Conservation (phyloP, 2,888 invertebrate species). For the Smittia aterrima region DNA sequence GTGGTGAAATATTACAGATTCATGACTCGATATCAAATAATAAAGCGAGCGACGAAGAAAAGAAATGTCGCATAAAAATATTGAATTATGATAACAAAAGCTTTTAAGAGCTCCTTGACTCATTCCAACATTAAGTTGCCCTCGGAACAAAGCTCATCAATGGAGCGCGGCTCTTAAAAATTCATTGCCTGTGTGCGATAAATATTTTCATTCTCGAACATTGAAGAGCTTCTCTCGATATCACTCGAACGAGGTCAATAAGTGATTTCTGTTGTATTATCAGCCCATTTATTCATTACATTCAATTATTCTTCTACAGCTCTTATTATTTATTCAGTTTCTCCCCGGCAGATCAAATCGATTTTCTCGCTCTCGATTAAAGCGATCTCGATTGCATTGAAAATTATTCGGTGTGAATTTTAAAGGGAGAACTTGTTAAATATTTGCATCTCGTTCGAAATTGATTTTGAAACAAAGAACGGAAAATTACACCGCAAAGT, state of each 20-base stretch:
- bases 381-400: not conserved
- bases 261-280: conserved; percentile 4
- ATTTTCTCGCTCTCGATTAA: not conserved
- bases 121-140: not conserved
- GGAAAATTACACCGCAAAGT: conserved; percentile 23
- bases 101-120: conserved; percentile 26
- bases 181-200: conserved; percentile 20
- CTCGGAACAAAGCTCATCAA: not conserved
- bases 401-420: too few relatives aligned
- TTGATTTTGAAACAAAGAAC: conserved; percentile 14
- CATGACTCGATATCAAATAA: not conserved
- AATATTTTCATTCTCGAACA: not conserved
- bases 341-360: not conserved
- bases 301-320: not conserved
- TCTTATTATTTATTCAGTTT: not conserved
- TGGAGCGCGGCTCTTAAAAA: conserved; percentile 12
- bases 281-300: conserved; percentile 8
- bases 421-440: too few relatives aligned
- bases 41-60: not conserved
- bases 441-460: too few relatives aligned
- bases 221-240: not conserved
- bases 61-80: conserved; percentile 15
- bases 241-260: conserved; percentile 22
- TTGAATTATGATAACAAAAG: conserved; percentile 39
- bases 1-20: not conserved